Base-by-base conservation (phyloP, 64 coral and sea anemone species). In the Dendrophyllia cribrosa region DNA sequence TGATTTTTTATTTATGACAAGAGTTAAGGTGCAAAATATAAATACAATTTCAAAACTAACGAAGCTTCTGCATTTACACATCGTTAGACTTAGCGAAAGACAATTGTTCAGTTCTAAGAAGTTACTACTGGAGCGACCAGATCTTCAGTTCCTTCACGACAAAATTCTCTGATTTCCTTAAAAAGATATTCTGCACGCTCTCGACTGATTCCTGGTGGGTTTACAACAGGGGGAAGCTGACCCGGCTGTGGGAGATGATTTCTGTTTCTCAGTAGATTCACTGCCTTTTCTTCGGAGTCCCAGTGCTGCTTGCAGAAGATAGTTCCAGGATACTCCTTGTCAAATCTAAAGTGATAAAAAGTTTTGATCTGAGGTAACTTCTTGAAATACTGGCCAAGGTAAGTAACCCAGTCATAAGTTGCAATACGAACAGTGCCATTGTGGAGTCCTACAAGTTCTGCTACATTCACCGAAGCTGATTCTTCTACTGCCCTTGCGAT, bases 311-410 rank as follows among this genome's bases (percentile, higher is more conserved):
- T 88, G 58, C 87, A 88, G 17, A 88, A 88, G 20, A 88, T 48
- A 58, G 72, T 88, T 23, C 87, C 87, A 44, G 87, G 87, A 59
- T 75, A 56, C 70, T 88, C 87, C 58, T 88, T 88, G 61, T 88
- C 53, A 76, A 88, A 76, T 64, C 87, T 59, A 47, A 88, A 62
- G 26, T 88, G 87, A 77, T 88, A 47, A 76, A 23, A 88, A 13
- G 3, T 45, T 70, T 49, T 49, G 19, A 76, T 77, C 15, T 50
- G 20, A 26, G 71, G 85, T 47, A 88, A 61, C 43, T 58, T 51
- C 22, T 91, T 73, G 64, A 82, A 83, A 71, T 43, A 82, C 10
- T 51, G 16, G 0, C 88, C 88, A 58, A 89, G 71, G 60, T 79
- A 78, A 10, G 72, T 77, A 16, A 49, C 77, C 88, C 88, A 89